Evolutionary conservation across 1,140 invertebrate species (phyloP).

Genomic region (Ditylenchus dipsaci): DNA sequence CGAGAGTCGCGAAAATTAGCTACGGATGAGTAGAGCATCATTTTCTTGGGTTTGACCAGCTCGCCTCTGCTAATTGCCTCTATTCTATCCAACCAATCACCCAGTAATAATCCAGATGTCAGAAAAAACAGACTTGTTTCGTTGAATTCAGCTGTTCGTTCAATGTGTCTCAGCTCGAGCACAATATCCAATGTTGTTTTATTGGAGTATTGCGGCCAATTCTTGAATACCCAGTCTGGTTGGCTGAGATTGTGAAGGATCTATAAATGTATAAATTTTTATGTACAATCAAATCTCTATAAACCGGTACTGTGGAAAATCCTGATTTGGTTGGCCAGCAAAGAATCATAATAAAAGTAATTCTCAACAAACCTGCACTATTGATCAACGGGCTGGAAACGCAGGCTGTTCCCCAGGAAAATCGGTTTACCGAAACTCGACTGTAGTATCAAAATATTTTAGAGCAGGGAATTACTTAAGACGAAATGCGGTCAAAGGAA

Average conservation of each 20-base stretch:
- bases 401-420: no score
- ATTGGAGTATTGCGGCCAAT: constrained; percentile 22
- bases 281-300: no score
- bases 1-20: not conserved
- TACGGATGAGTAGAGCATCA: constrained; percentile 41
- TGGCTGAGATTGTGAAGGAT: constrained; percentile 18
- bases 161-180: constrained; percentile 21
- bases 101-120: constrained; percentile 29
- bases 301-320: no score
- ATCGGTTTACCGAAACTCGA: no score
- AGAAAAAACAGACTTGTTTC: constrained; percentile 8
- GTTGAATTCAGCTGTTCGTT: constrained; percentile 29
- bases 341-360: no score
- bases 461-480: no score
- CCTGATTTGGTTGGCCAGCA: no score
- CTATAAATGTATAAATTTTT: not conserved
- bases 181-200: constrained; percentile 37
- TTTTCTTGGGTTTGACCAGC: constrained; percentile 16
- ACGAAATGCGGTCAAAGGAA: no score
- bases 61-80: constrained; percentile 9
- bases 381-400: no score
- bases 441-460: no score
- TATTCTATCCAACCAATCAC: constrained; percentile 25
- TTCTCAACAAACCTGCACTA: no score
- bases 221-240: constrained; percentile 11